A percentile compares a stretch with the other conserved stretches of the same genome.
phyloP scores from a whole-genome alignment of 2,113 vertebrate genomes.

The Grantiella picta region DNA sequence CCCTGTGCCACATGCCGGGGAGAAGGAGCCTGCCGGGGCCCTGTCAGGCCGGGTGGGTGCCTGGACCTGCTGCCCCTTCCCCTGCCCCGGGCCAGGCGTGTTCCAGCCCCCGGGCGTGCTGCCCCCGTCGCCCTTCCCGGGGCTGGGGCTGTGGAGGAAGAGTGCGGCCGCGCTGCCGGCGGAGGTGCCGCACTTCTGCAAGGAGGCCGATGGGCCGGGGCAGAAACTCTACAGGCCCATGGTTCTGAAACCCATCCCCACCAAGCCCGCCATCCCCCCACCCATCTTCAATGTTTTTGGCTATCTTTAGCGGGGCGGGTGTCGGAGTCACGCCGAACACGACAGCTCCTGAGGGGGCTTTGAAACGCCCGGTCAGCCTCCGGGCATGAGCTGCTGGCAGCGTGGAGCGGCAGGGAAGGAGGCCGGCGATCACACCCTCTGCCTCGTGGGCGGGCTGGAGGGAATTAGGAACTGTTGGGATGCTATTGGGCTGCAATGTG shows the following conservation, averaged over 20 bases:
- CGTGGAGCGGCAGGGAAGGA: neutral
- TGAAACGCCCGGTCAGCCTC: neutral
- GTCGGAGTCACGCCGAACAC: neutral
- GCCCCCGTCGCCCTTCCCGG: slow-evolving; percentile 65
- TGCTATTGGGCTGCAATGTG: neutral
- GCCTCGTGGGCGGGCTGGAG: neutral
- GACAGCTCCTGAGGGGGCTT: neutral
- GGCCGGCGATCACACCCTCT: fast-evolving
- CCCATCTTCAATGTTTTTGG: slow-evolving; percentile 92
- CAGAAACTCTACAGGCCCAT: slow-evolving; percentile 84
- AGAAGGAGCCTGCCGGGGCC: slow-evolving; percentile 74
- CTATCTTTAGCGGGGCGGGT: slow-evolving; percentile 78
- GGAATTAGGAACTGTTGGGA: neutral
- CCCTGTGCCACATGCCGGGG: slow-evolving; percentile 4
- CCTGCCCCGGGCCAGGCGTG: slow-evolving; percentile 85
- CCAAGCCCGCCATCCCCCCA: slow-evolving; percentile 82
- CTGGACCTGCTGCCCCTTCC: slow-evolving; percentile 89
- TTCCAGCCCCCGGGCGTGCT: slow-evolving; percentile 78
- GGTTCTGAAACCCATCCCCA: slow-evolving; percentile 96
- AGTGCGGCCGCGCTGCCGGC: neutral
- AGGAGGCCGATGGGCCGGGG: slow-evolving; percentile 48
- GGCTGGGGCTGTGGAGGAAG: slow-evolving; percentile 84
- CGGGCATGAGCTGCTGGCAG: neutral
- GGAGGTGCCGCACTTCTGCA: slow-evolving; percentile 74
- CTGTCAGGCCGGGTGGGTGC: slow-evolving; percentile 70